These are phyloP conservation scores for Hycleus cichorii DNA, from an alignment of 1,140 invertebrate species.

Conservation along the genomic window DNA sequence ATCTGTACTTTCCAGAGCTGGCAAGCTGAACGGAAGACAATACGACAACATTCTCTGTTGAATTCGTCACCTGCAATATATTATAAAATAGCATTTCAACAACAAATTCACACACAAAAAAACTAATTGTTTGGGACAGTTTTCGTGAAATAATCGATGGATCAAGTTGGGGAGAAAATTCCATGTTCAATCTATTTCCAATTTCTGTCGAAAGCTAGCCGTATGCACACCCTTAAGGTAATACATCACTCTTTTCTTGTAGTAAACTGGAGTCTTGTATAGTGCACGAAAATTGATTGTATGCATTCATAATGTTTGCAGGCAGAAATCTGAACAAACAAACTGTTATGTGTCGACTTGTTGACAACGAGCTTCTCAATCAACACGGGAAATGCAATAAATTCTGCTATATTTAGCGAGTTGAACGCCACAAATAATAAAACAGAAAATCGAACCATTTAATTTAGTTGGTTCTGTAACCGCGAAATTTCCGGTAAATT, in stretches of 20 bases:
- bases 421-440: not conserved
- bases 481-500: no score
- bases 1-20: slow-evolving; percentile 71
- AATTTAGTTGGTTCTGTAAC: no score
- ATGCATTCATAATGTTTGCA: slow-evolving; percentile 16
- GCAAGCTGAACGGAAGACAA: slow-evolving; percentile 66
- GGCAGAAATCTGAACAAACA: no score
- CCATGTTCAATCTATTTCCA: slow-evolving; percentile 39
- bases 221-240: slow-evolving; percentile 16
- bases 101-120: no score
- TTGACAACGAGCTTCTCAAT: no score
- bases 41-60: slow-evolving; percentile 64
- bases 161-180: slow-evolving; percentile 4
- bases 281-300: slow-evolving; percentile 29
- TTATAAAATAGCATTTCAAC: not conserved
- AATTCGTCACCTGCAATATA: slow-evolving; percentile 62
- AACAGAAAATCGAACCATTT: no score
- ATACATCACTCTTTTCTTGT: slow-evolving; percentile 31
- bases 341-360: no score
- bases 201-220: slow-evolving; percentile 34
- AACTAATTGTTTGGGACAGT: no score
- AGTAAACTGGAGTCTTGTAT: slow-evolving; percentile 15
- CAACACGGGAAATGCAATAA: no score
- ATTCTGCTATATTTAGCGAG: no score
- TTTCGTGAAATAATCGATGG: no score